Percentiles rank a stretch among this genome's conserved stretches.
Conservation (phyloP, 2,888 invertebrate genomes). For the Sphaerophoria rueppellii region DNA sequence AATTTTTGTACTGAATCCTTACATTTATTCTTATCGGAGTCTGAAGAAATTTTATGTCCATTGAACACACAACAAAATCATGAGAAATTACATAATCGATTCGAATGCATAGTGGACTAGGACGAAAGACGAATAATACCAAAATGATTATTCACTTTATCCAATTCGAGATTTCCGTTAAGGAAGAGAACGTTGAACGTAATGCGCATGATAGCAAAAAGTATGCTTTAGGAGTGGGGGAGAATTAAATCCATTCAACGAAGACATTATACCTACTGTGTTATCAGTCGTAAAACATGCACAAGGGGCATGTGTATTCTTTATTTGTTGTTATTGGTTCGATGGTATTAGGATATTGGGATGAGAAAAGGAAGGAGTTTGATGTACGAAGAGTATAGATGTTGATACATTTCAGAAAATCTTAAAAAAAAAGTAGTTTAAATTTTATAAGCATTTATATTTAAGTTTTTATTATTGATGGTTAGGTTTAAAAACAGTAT, state of each 20-base stretch:
- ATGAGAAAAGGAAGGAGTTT: conserved; percentile 6
- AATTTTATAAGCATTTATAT: too few relatives aligned
- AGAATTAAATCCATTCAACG: conserved; percentile 45
- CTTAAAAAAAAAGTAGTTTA: conserved; percentile 6
- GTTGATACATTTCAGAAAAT: conserved; percentile 46
- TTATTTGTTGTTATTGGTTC: conserved; percentile 57
- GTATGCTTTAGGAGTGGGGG: conserved; percentile 28
- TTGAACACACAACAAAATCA: conserved; percentile 2
- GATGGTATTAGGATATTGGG: conserved; percentile 41
- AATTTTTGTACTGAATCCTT: too few relatives aligned
- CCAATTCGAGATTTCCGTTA: not conserved
- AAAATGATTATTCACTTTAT: conserved; percentile 51
- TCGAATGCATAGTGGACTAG: conserved; percentile 23
- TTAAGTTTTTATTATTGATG: too few relatives aligned
- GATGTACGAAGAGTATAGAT: not conserved
- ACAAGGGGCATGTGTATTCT: conserved; percentile 51
- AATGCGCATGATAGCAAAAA: conserved; percentile 65
- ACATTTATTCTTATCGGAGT: too few relatives aligned
- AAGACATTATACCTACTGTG: conserved; percentile 41
- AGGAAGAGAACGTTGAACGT: conserved; percentile 10
- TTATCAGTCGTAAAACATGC: conserved; percentile 51
- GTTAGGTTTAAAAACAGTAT: too few relatives aligned
- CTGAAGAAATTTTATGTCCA: not conserved
- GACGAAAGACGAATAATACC: conserved; percentile 45
- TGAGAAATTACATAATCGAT: conserved; percentile 40